phyloP scores from a whole-genome alignment of 2,888 invertebrate genomes.

The Clitarchus hookeri region DNA sequence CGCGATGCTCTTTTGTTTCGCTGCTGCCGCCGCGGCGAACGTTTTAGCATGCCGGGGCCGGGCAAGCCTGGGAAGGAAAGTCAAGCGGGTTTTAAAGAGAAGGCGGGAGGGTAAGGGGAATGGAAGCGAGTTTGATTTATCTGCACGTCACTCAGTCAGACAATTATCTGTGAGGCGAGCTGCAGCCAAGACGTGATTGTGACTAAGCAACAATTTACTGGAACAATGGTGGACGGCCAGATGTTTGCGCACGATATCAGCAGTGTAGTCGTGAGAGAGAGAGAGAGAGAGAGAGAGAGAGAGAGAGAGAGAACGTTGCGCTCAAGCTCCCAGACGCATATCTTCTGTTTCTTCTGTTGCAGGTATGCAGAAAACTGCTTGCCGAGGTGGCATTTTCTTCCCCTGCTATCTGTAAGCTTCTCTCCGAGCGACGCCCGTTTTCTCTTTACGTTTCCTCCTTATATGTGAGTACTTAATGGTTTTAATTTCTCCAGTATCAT shows the following conservation, averaged over 20 bases:
- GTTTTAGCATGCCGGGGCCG: too few species aligned
- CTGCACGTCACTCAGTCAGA: neutral
- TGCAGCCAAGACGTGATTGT: neutral
- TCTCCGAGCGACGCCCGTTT: too few species aligned
- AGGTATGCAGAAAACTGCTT: neutral
- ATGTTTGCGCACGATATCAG: neutral
- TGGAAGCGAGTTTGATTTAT: neutral
- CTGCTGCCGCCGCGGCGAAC: too few species aligned
- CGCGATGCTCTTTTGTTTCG: too few species aligned
- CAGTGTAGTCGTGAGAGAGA: neutral
- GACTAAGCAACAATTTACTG: constrained; percentile 6
- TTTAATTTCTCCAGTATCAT: too few species aligned
- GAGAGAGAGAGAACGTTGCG: neutral
- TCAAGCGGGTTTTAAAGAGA: too few species aligned
- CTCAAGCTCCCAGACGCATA: too few species aligned
- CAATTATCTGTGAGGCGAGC: neutral
- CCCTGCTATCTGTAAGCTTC: too few species aligned
- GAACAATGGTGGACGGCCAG: neutral
- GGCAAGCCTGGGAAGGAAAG: too few species aligned
- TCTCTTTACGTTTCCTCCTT: too few species aligned
- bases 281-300: neutral
- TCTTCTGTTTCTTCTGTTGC: neutral
- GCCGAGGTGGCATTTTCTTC: too few species aligned
- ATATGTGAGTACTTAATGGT: too few species aligned
- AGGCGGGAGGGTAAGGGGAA: neutral